Conservation (phyloP, 2,113 vertebrate genomes). For the Lathamus discolor region DNA sequence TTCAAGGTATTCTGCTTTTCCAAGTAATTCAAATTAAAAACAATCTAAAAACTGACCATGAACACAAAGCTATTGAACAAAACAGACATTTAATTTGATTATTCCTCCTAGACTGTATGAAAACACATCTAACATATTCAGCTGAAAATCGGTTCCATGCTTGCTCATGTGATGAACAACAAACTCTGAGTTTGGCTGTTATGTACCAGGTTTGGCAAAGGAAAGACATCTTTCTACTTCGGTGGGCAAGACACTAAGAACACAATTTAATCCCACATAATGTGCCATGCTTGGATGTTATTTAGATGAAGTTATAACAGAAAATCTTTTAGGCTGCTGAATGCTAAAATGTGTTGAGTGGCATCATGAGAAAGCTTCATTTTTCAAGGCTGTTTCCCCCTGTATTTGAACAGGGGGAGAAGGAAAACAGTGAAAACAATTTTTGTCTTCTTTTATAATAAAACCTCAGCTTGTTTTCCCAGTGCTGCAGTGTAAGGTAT, state of each 20-base stretch:
- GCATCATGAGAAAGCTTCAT: neutral
- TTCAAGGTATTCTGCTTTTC: conserved; percentile 12
- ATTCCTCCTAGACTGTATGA: conserved; percentile 12
- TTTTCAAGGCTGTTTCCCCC: neutral
- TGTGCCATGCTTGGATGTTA: neutral
- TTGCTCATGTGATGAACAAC: conserved; percentile 16
- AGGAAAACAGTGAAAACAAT: neutral
- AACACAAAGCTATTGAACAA: conserved; percentile 38
- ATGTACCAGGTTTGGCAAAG: neutral
- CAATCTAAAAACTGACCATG: conserved; percentile 34
- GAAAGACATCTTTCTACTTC: neutral
- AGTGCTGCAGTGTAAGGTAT: neutral
- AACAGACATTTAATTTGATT: conserved; percentile 35
- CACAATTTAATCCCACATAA: conserved; percentile 2
- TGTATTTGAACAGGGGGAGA: neutral
- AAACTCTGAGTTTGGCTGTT: neutral
- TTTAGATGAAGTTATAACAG: neutral
- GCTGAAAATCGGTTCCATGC: conserved; percentile 5
- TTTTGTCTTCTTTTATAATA: neutral
- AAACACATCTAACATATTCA: conserved; percentile 33
- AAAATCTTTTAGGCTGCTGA: neutral
- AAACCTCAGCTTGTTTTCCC: neutral
- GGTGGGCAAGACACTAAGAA: neutral
- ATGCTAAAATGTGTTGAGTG: neutral
- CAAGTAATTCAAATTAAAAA: conserved; percentile 12